Evolutionary conservation across 1,140 invertebrate species (phyloP).

Genomic region (Adelges cooleyi): DNA sequence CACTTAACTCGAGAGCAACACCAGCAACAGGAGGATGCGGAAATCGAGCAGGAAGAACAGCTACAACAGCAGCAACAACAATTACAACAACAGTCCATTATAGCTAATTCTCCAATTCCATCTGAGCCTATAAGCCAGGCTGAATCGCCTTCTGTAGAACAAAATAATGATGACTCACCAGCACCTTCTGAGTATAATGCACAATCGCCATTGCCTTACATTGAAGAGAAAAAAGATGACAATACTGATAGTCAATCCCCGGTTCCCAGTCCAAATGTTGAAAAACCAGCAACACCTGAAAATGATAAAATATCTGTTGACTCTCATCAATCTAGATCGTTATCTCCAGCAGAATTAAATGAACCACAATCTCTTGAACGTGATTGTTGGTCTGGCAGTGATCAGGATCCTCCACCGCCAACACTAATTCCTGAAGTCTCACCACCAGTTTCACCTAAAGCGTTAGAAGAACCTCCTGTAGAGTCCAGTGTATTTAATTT

Average conservation of each 20-base stretch:
- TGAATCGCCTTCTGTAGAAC: conserved; percentile 19
- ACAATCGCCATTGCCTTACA: conserved; percentile 39
- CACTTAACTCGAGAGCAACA: not conserved
- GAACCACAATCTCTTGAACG: conserved; percentile 19
- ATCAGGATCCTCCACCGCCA: conserved; percentile 28
- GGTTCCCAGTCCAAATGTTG: not conserved
- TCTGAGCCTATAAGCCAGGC: not conserved
- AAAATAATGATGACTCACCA: conserved; percentile 38
- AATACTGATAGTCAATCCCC: not conserved
- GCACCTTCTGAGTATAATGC: conserved; percentile 52
- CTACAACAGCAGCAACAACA: conserved; percentile 28
- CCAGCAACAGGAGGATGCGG: no score
- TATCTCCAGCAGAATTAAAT: conserved; percentile 19
- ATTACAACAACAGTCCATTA: conserved; percentile 1
- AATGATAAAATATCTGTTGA: conserved; percentile 3
- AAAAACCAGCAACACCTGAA: not conserved
- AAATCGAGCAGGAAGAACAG: not conserved
- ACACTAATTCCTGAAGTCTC: conserved; percentile 28
- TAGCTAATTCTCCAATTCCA: conserved; percentile 4
- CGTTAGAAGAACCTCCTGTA: not conserved
- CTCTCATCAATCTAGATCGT: conserved; percentile 11
- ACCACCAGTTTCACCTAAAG: not conserved
- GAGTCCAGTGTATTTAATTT: conserved; percentile 36
- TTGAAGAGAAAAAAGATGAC: not conserved
- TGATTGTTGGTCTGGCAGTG: conserved; percentile 22